Conservation (phyloP, 2,113 vertebrate species). For the Trogon melanurus region DNA sequence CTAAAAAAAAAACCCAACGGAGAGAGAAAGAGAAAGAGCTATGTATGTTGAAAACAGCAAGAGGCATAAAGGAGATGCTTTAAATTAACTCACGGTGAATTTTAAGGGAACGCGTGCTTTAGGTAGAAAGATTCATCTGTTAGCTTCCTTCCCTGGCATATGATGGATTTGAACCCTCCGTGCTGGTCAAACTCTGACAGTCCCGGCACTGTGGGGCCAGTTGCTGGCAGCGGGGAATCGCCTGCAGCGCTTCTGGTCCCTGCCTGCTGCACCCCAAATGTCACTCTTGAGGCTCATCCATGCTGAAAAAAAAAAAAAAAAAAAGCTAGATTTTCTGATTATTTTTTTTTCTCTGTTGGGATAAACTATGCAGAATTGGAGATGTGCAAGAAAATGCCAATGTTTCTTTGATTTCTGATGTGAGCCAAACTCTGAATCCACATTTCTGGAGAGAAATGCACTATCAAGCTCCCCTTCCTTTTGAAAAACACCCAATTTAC, state of each 20-base stretch:
- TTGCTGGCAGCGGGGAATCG: fast-evolving
- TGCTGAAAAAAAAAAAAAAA: no score
- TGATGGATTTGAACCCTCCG: neutral
- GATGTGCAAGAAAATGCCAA: neutral
- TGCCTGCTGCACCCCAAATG: neutral
- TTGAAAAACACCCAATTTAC: neutral
- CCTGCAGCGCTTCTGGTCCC: neutral
- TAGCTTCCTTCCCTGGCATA: neutral
- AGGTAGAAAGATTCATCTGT: neutral
- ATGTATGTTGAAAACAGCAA: neutral
- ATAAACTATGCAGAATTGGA: neutral
- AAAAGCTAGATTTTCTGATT: no score
- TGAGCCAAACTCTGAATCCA: neutral
- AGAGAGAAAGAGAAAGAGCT: neutral
- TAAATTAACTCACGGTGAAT: neutral
- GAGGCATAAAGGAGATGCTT: neutral
- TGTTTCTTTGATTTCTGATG: neutral
- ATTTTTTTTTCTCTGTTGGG: neutral
- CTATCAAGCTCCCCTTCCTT: neutral
- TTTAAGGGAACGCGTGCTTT: neutral
- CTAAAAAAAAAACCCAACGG: neutral
- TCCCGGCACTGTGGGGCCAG: neutral
- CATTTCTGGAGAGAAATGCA: neutral
- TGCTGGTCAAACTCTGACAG: neutral
- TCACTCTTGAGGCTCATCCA: neutral